phyloP scores from a whole-genome alignment of 2,888 invertebrate species.

The Crossocerus cetratus region DNA sequence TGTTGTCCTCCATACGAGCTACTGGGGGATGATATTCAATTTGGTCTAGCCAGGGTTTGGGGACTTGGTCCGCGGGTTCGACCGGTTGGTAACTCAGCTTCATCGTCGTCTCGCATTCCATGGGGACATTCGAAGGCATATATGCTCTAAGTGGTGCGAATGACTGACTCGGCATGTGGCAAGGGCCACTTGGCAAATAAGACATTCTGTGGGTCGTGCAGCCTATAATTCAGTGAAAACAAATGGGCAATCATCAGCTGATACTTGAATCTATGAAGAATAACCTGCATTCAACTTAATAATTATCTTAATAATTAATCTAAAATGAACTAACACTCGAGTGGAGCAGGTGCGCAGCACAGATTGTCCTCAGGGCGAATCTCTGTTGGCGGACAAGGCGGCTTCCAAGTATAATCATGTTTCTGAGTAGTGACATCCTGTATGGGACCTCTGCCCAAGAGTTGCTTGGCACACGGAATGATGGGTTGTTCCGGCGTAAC shows the following conservation, averaged over 20 bases:
- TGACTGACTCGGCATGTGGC: slow-evolving; percentile 75
- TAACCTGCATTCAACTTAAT: not conserved
- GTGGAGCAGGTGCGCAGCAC: slow-evolving; percentile 49
- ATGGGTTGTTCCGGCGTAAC: slow-evolving; percentile 60
- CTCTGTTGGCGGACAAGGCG: slow-evolving; percentile 9
- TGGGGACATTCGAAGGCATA: slow-evolving; percentile 78
- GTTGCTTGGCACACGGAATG: slow-evolving; percentile 60
- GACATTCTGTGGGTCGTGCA: slow-evolving; percentile 83
- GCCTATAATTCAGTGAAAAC: slow-evolving; percentile 69
- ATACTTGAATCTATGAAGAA: not conserved
- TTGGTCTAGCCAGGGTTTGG: slow-evolving; percentile 61
- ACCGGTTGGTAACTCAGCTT: slow-evolving; percentile 78
- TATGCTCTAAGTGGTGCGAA: slow-evolving; percentile 78
- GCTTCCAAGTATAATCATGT: slow-evolving; percentile 81
- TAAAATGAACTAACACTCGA: slow-evolving; percentile 55
- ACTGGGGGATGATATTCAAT: slow-evolving; percentile 61
- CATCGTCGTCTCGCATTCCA: slow-evolving; percentile 79
- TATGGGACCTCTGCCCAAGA: slow-evolving; percentile 81
- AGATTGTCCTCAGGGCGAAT: slow-evolving; percentile 58
- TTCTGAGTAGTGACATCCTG: slow-evolving; percentile 86
- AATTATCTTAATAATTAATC: not conserved
- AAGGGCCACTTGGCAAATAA: slow-evolving; percentile 78
- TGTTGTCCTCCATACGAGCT: slow-evolving; percentile 64
- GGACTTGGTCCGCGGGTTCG: slow-evolving; percentile 46
- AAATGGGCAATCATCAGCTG: not conserved